phyloP scores from a whole-genome alignment of 2,113 vertebrate species.

The Speoplatyrhinus poulsoni region DNA sequence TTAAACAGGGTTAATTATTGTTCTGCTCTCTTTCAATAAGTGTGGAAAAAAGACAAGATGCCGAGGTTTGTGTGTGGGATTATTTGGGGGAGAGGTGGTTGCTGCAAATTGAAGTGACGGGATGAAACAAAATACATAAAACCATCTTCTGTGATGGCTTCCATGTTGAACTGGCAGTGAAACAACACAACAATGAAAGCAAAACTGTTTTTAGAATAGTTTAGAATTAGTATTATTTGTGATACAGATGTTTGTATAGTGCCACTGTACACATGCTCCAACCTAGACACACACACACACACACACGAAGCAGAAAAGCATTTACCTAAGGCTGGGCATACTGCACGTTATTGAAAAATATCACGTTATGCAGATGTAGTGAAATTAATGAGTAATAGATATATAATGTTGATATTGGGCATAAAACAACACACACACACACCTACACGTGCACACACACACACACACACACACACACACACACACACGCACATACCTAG shows the following conservation, averaged over 20 bases:
- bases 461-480: background rate
- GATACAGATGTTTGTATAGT: constrained; percentile 2
- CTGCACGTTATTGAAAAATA: constrained; percentile 42
- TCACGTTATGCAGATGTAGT: no score
- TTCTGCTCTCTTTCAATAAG: constrained; percentile 9
- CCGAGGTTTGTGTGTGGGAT: constrained; percentile 10
- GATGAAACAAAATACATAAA: constrained; percentile 32
- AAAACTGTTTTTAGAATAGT: no score
- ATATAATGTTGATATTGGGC: no score
- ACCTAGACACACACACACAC: background rate
- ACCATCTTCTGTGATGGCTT: constrained; percentile 20
- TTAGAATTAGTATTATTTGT: no score
- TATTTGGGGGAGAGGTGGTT: constrained; percentile 1
- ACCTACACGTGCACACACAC: background rate
- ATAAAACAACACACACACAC: background rate
- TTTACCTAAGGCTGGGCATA: constrained; percentile 27
- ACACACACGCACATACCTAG: background rate
- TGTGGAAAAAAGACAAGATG: background rate
- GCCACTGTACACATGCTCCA: background rate
- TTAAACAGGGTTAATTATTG: constrained; percentile 16
- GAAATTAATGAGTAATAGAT: no score
- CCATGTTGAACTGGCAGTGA: background rate
- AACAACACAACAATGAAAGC: background rate
- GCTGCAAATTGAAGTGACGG: constrained; percentile 46
- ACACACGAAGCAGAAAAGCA: constrained; percentile 14